phyloP scores from a whole-genome alignment of 1,140 invertebrate genomes.

The Drosophila nikananu region DNA sequence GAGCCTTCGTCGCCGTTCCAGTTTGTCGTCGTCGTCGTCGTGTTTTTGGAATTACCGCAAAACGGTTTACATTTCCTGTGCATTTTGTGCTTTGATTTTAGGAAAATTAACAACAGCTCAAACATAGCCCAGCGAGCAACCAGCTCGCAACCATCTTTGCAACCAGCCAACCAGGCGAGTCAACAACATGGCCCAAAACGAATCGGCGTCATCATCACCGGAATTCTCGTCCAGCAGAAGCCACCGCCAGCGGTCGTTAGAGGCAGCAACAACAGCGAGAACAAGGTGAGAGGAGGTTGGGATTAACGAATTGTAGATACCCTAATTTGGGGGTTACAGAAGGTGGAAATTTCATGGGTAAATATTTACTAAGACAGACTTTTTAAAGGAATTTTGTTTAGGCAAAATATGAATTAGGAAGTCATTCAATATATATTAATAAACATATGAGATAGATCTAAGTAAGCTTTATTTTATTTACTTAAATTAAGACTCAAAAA shows the following conservation, averaged over 20 bases:
- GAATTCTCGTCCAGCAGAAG: conserved; percentile 52
- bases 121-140: conserved; percentile 59
- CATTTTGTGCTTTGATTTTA: conserved; percentile 82
- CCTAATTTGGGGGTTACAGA: not conserved
- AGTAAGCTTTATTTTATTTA: not conserved
- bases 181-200: conserved; percentile 80
- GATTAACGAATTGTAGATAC: conserved; percentile 10
- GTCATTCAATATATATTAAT: not conserved
- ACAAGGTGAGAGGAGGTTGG: conserved; percentile 27
- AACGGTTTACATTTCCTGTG: conserved; percentile 80
- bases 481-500: too few relatives aligned
- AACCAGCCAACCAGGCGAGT: conserved; percentile 65
- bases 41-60: conserved; percentile 62
- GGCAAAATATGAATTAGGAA: not conserved
- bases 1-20: conserved; percentile 36
- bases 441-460: not conserved
- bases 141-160: conserved; percentile 42
- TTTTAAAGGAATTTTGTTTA: not conserved
- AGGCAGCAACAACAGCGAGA: conserved; percentile 57
- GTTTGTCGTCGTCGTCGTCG: conserved; percentile 30
- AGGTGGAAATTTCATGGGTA: not conserved
- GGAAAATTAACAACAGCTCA: conserved; percentile 84
- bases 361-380: not conserved
- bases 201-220: conserved; percentile 79
- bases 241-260: conserved; percentile 50